phyloP scores from a whole-genome alignment of 2,797 vertebrate species.

The Spatula clypeata region DNA sequence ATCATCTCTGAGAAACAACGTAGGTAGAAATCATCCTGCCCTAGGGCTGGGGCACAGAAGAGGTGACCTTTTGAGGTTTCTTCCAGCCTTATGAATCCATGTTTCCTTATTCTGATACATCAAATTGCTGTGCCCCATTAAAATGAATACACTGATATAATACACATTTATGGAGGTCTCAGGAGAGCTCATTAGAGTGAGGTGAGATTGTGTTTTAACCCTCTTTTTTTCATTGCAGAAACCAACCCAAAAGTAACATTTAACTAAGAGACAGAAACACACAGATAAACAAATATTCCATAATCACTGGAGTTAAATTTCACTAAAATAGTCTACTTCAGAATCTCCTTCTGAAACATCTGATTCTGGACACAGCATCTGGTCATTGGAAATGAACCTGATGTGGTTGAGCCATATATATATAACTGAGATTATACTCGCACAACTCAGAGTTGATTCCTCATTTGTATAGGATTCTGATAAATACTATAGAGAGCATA shows the following conservation, averaged over 20 bases:
- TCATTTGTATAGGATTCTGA: neutral
- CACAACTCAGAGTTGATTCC: neutral
- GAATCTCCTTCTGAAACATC: neutral
- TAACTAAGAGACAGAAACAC: neutral
- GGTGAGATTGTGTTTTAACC: conserved; percentile 38
- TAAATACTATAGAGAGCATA: conserved; percentile 18
- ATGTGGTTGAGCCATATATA: neutral
- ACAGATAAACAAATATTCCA: neutral
- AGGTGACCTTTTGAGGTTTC: conserved; percentile 38
- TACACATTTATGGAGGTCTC: conserved; percentile 11
- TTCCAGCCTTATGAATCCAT: conserved; percentile 1
- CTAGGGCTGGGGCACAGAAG: conserved; percentile 8
- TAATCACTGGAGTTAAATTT: neutral
- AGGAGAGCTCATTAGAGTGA: conserved; percentile 58
- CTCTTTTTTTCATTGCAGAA: neutral
- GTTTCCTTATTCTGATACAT: conserved; percentile 49
- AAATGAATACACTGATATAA: conserved; percentile 25
- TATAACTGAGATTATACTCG: neutral
- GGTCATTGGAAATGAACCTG: neutral
- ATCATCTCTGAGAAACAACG: neutral
- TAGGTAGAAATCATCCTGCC: conserved; percentile 56
- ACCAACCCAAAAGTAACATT: neutral
- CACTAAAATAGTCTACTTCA: neutral
- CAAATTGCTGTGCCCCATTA: conserved; percentile 38
- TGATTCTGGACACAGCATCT: neutral